Conservation (phyloP, 2,888 invertebrate genomes). For the Piscicola geometra region DNA sequence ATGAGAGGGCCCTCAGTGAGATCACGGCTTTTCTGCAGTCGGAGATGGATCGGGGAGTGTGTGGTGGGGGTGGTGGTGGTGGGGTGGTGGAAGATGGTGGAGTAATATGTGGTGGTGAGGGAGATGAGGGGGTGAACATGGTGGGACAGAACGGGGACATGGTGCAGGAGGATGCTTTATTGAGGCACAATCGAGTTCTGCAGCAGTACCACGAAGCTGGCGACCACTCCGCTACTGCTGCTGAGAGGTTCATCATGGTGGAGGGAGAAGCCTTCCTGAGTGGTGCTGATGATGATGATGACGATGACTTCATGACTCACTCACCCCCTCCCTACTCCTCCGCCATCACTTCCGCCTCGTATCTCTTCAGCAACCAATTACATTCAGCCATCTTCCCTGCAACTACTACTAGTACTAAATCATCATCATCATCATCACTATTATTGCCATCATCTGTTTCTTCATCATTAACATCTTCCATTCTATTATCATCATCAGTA, state of each 20-base stretch:
- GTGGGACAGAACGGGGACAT: too few species aligned
- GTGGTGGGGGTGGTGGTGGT: too few species aligned
- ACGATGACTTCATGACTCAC: neutral
- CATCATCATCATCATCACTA: neutral
- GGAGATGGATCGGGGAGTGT: conserved; percentile 10
- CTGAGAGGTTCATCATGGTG: neutral
- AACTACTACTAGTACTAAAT: neutral
- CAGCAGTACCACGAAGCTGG: too few species aligned
- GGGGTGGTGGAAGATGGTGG: too few species aligned
- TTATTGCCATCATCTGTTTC: neutral
- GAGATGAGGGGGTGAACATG: too few species aligned
- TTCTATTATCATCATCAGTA: conserved; percentile 10
- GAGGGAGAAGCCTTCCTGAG: neutral
- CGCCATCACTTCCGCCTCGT: neutral
- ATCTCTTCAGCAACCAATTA: neutral
- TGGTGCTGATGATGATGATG: conserved; percentile 9
- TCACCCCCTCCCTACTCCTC: neutral
- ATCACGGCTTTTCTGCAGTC: conserved; percentile 38
- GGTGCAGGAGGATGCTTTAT: too few species aligned
- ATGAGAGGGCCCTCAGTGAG: conserved; percentile 35
- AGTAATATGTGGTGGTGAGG: too few species aligned
- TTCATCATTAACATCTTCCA: conserved; percentile 3
- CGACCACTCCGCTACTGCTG: too few species aligned
- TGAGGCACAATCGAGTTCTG: too few species aligned
- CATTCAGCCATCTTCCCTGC: neutral